These are phyloP conservation scores for Thymelicus sylvestris DNA, from an alignment of 2,888 invertebrate species.

Conservation along the genomic window DNA sequence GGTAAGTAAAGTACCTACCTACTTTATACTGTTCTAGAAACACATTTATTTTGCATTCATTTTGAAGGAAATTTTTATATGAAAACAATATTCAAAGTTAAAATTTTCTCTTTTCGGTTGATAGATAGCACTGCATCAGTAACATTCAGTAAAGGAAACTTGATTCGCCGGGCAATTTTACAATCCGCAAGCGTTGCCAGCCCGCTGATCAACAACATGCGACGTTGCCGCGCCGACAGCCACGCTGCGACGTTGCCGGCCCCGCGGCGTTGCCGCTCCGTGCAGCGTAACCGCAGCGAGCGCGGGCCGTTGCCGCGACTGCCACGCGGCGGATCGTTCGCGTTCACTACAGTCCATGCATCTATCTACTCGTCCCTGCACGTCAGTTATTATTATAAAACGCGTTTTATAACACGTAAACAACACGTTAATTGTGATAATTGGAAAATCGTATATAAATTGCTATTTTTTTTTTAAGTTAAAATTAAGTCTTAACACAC, in stretches of 20 bases:
- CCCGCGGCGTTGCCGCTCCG: conserved; percentile 33
- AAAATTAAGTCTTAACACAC: no score
- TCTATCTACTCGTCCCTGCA: conserved; percentile 49
- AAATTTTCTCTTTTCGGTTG: no score
- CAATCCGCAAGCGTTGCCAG: conserved; percentile 41
- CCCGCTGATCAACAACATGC: conserved; percentile 30
- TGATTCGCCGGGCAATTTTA: conserved; percentile 11
- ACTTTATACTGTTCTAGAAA: no score
- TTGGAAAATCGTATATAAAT: no score
- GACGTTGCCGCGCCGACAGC: conserved; percentile 41
- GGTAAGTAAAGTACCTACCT: no score
- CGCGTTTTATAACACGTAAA: conserved; percentile 23
- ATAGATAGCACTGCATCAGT: no score
- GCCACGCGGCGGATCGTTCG: conserved; percentile 4
- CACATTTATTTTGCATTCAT: no score
- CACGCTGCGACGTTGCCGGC: conserved; percentile 44
- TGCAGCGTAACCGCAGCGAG: conserved; percentile 39
- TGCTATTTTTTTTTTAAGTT: no score
- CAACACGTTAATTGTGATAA: conserved; percentile 16
- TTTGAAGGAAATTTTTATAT: no score
- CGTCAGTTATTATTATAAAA: conserved; percentile 39
- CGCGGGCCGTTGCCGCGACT: conserved; percentile 39
- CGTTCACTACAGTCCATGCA: conserved; percentile 16
- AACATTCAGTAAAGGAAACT: conserved; percentile 22
- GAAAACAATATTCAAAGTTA: no score